Conservation (phyloP, 2,113 vertebrate species). For the Gasterosteus nipponicus region DNA sequence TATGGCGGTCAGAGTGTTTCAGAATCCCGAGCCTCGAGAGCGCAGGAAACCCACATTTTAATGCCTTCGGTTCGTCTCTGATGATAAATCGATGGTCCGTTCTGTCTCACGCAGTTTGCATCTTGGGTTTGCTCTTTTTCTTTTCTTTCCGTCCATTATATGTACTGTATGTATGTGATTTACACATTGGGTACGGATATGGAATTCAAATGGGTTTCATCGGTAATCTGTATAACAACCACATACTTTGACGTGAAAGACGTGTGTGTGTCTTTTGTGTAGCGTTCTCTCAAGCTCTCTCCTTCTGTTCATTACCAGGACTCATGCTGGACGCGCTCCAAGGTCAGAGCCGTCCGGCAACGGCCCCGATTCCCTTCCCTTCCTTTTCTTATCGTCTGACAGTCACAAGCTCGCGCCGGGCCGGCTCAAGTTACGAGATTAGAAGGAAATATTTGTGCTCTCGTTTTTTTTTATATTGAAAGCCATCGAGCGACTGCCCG, state of each 20-base stretch:
- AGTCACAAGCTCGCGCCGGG: constrained; percentile 54
- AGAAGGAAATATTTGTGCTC: constrained; percentile 25
- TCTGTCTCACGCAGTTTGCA: no score
- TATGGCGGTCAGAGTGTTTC: neutral
- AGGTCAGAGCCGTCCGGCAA: constrained; percentile 64
- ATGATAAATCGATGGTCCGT: no score
- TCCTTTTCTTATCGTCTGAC: constrained; percentile 62
- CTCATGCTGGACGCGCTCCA: constrained; percentile 63
- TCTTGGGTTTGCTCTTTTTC: neutral
- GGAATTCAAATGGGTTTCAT: neutral
- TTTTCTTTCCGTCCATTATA: neutral
- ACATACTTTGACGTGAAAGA: neutral
- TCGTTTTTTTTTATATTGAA: constrained; percentile 20
- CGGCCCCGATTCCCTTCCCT: constrained; percentile 60
- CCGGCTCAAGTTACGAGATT: constrained; percentile 44
- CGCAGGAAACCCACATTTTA: neutral
- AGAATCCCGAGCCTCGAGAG: no score
- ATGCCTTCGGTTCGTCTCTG: no score
- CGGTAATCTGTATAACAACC: neutral
- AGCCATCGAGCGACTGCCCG: neutral
- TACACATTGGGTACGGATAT: neutral
- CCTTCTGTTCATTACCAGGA: constrained; percentile 61
- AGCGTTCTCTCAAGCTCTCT: constrained; percentile 25
- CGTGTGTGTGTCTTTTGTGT: neutral
- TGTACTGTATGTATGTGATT: neutral